phyloP scores from a whole-genome alignment of 2,888 invertebrate species.

The Nephrotoma guestfalica region DNA sequence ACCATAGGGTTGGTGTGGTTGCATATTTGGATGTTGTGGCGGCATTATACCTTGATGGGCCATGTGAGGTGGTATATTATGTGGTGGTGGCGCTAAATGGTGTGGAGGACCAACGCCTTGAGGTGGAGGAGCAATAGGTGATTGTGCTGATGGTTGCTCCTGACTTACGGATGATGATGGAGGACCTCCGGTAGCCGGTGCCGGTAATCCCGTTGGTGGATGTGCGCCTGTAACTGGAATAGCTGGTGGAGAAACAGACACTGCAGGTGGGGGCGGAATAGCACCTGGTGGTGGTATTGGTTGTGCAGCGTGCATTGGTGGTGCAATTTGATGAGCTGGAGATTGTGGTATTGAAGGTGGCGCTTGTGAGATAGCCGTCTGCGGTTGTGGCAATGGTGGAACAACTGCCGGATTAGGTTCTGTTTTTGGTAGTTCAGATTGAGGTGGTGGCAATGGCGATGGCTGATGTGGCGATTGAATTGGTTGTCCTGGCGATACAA shows the following conservation, averaged over 20 bases:
- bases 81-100: slow-evolving; percentile 21
- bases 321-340: slow-evolving; percentile 6
- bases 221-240: neutral
- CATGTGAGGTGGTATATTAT: slow-evolving; percentile 27
- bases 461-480: slow-evolving; percentile 10
- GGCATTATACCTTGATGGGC: slow-evolving; percentile 24
- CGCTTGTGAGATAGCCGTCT: slow-evolving; percentile 36
- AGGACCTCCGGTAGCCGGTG: slow-evolving; percentile 13
- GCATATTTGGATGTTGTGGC: slow-evolving; percentile 21
- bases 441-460: neutral
- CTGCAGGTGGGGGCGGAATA: slow-evolving; percentile 12
- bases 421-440: neutral
- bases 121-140: slow-evolving; percentile 11
- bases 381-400: slow-evolving; percentile 34
- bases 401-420: neutral
- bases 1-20: slow-evolving; percentile 24
- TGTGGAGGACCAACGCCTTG: slow-evolving; percentile 18
- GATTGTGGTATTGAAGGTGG: neutral
- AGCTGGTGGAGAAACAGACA: slow-evolving; percentile 10
- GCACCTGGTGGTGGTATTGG: slow-evolving; percentile 2
- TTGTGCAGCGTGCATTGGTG: neutral
- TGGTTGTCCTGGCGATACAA: slow-evolving; percentile 10
- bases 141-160: slow-evolving; percentile 9
- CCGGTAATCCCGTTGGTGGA: slow-evolving; percentile 5
- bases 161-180: slow-evolving; percentile 18